These are phyloP conservation scores for Rhinichthys osculus DNA, from an alignment of 2,797 vertebrate species.

Conservation along the genomic window DNA sequence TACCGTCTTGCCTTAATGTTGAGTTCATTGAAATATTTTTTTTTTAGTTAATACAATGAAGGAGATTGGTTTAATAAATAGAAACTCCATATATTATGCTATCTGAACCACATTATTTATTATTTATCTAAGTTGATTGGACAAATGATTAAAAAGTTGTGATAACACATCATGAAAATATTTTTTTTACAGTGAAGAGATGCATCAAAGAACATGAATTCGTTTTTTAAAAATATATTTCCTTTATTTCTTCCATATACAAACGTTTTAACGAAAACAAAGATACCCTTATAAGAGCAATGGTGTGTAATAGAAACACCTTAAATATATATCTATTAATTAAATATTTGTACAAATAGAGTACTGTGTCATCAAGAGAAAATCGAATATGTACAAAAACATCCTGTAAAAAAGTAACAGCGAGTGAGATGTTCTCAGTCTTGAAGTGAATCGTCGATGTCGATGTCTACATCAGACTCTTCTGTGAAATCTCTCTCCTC, in stretches of 20 bases:
- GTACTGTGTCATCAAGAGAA: constrained; percentile 55
- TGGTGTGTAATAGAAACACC: constrained; percentile 59
- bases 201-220: background rate
- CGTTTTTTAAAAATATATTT: constrained; percentile 80
- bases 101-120: background rate
- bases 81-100: background rate
- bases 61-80: too few relatives aligned
- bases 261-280: constrained; percentile 63
- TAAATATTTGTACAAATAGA: constrained; percentile 74
- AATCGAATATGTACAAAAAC: constrained; percentile 69
- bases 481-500: constrained; percentile 77
- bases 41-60: too few relatives aligned
- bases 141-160: too few relatives aligned
- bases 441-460: constrained; percentile 72
- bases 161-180: too few relatives aligned
- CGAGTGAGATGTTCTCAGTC: constrained; percentile 59
- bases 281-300: constrained; percentile 68
- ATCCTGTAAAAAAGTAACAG: constrained; percentile 33
- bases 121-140: background rate
- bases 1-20: background rate
- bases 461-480: constrained; percentile 73
- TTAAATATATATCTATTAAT: constrained; percentile 83
- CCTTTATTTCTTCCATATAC: constrained; percentile 72
- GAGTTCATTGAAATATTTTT: too few relatives aligned
- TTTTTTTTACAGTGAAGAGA: background rate